These are phyloP conservation scores for Agonopterix arenella DNA, from an alignment of 2,888 invertebrate genomes.

Conservation along the genomic window DNA sequence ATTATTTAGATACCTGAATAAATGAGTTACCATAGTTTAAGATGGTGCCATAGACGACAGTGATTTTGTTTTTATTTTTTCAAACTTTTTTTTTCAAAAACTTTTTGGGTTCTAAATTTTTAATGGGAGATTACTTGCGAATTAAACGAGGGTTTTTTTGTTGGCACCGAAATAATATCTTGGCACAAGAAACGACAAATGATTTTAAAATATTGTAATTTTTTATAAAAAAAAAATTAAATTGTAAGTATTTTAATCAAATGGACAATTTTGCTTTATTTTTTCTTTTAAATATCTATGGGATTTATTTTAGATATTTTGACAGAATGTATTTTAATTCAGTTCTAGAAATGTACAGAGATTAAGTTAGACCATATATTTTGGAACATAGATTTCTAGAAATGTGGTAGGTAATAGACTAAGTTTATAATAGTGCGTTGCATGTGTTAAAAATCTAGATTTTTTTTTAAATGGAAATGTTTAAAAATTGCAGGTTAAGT, in stretches of 20 bases:
- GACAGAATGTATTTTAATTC: conserved; percentile 8
- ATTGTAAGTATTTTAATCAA: conserved; percentile 8
- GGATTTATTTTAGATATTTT: conserved; percentile 5
- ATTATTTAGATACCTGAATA: conserved; percentile 43
- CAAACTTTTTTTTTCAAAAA: conserved; percentile 1
- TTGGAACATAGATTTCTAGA: conserved; percentile 14
- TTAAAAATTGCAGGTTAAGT: background rate
- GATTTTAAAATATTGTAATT: conserved; percentile 3
- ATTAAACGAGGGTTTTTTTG: background rate
- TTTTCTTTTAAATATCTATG: conserved; percentile 2
- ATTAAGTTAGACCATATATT: conserved; percentile 23
- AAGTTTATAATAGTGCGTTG: conserved; percentile 20
- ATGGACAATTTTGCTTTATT: conserved; percentile 7
- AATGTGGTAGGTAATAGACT: conserved; percentile 11
- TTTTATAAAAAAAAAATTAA: conserved; percentile 8
- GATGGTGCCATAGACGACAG: conserved; percentile 65
- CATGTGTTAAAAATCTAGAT: conserved; percentile 18
- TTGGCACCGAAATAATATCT: background rate
- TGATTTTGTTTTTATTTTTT: background rate
- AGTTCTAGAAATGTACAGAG: conserved; percentile 26
- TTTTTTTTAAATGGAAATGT: conserved; percentile 12
- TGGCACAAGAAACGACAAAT: conserved; percentile 16
- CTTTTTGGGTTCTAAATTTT: background rate
- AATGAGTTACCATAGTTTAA: conserved; percentile 68
- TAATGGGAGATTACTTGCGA: background rate